Base-by-base conservation (phyloP, 1,140 invertebrate genomes). In the Lysiphlebus fabarum region DNA sequence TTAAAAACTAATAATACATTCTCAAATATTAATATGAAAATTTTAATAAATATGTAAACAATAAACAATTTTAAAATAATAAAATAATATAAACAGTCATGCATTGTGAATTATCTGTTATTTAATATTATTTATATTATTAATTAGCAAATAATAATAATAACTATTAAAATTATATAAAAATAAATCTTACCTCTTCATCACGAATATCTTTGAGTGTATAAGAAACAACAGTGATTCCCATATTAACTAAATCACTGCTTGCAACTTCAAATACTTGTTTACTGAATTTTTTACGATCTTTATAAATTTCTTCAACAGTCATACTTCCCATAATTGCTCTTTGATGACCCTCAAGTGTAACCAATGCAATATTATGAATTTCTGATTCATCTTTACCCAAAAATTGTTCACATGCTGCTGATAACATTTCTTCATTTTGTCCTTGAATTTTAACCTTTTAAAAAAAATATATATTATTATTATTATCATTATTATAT, bases 271-370 rank as follows among this genome's bases (percentile, higher is more conserved):
- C 92, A 68, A 95, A 96, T 4, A 96, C 93, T 82, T 96, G 92
- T 77, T 96, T 96, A 64, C 94, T 96, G 79, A 99, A 99, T 80
- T 98, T 98, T 82, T 99, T 98, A 49, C 96, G 85, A 75, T 98
- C 96, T 78, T 98, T 98, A 79, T 98, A 99, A 73, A 99, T 98
- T 82, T 98, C 96, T 87, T 98, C 95, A 9, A 99, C 95, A 40
- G 95, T 97, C 95, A 98, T 98, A 62, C 93, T 95, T 7, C 96
- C 96, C 95, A 99, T 99, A 59, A 98, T 98, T 60, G 95, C 95
- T 65, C 96, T 82, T 80, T 99, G 96, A 78, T 99, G 96, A 63
- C 96, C 96, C 81, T 99, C 96, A 17, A 99, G 80, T 45, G 96
- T 99, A 42, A 97, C 95, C 49, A 96, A 82, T 33, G 95, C 95